A percentile compares a stretch with the other conserved stretches of the same genome.
phyloP scores from a whole-genome alignment of 1,140 invertebrate species.

The Saxidomus purpurata region DNA sequence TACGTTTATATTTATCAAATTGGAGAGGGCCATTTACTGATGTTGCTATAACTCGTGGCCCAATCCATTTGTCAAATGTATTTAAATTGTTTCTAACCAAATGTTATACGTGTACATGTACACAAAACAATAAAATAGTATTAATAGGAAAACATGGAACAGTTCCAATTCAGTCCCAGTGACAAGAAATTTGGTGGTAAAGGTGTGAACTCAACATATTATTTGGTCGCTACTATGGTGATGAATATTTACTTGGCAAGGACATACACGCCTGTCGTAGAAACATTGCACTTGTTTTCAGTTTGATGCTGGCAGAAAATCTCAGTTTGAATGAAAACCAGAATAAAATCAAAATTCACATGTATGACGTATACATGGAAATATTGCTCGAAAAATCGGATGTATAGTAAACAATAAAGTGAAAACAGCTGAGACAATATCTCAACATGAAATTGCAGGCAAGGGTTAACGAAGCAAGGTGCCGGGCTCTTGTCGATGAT shows the following conservation, averaged over 20 bases:
- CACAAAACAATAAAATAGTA: too few relatives aligned
- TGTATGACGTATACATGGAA: too few relatives aligned
- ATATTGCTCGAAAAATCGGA: too few relatives aligned
- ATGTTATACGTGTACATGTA: too few relatives aligned
- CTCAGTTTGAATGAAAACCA: background rate
- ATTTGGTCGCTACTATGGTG: background rate
- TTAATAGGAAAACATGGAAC: background rate
- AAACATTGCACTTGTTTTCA: background rate
- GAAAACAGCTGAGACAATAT: background rate
- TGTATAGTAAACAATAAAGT: background rate
- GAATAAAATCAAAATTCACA: too few relatives aligned
- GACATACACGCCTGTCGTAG: background rate
- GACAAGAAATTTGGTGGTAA: conserved; percentile 32
- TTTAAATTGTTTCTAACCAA: too few relatives aligned
- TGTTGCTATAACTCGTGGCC: too few relatives aligned
- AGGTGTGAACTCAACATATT: background rate
- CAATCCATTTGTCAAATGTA: too few relatives aligned
- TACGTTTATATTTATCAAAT: too few relatives aligned
- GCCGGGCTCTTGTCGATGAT: conserved; percentile 10
- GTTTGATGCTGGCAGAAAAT: background rate
- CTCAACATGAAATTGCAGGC: conserved; percentile 33
- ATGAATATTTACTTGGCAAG: background rate
- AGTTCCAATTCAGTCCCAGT: background rate
- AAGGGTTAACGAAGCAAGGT: conserved; percentile 19
- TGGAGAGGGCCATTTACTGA: too few relatives aligned